Evolutionary conservation across 2,113 vertebrate species (phyloP).

Genomic region (Ctenomys sociabilis): DNA sequence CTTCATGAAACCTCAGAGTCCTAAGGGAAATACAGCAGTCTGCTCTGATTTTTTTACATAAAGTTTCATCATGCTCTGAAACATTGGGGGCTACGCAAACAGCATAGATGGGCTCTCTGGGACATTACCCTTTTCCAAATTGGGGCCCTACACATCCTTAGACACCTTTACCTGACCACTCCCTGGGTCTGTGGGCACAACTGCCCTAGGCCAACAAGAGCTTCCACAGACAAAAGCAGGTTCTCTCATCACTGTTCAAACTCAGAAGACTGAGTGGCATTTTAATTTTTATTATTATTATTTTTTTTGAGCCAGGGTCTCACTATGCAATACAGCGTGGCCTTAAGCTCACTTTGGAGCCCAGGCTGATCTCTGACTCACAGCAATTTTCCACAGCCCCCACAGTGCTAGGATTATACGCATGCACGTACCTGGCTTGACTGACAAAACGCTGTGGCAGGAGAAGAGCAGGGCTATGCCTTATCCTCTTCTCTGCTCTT

Average conservation of each 20-base stretch:
- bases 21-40: constrained; percentile 17
- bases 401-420: no score
- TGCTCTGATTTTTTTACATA: constrained; percentile 24
- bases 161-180: neutral
- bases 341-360: no score
- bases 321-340: no score
- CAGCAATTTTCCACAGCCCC: no score
- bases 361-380: no score
- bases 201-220: neutral
- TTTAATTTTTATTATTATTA: no score
- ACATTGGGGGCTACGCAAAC: neutral
- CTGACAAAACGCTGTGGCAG: neutral
- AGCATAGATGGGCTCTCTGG: constrained; percentile 14
- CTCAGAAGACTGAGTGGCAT: neutral
- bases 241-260: neutral
- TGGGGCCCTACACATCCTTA: neutral
- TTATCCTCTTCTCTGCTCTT: constrained; percentile 19
- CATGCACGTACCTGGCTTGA: no score
- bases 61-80: constrained; percentile 59
- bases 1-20: constrained; percentile 38
- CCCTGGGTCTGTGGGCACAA: neutral
- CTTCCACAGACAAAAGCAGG: neutral
- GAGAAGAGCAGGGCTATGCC: neutral
- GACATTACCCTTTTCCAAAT: constrained; percentile 18
- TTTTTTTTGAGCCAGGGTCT: no score